These are phyloP conservation scores for Andrena flavipes DNA, from an alignment of 2,888 invertebrate genomes.

Conservation along the genomic window DNA sequence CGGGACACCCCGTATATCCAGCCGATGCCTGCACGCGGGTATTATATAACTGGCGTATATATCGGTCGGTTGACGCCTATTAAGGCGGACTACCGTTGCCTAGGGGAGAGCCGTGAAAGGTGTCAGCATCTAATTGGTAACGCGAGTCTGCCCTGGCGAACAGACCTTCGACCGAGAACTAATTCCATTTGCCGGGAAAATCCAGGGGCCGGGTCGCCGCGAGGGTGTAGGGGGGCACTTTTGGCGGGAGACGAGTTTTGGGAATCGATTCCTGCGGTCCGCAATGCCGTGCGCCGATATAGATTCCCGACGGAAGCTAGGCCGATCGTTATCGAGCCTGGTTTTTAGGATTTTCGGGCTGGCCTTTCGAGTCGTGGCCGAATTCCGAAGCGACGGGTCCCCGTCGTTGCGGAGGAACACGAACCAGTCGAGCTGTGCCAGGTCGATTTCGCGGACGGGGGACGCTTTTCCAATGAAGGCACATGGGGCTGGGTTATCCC, in stretches of 20 bases:
- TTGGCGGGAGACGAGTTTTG: slow-evolving; percentile 47
- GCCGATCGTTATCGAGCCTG: slow-evolving; percentile 53
- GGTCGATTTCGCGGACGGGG: slow-evolving; percentile 4
- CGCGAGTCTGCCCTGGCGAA: slow-evolving; percentile 46
- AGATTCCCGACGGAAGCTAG: slow-evolving; percentile 19
- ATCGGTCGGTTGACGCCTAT: not conserved
- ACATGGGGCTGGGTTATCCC: too few relatives aligned
- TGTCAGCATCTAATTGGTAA: slow-evolving; percentile 65
- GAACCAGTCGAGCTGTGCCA: not conserved
- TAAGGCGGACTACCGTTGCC: slow-evolving; percentile 14
- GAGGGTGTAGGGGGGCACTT: slow-evolving; percentile 12
- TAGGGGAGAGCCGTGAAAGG: slow-evolving; percentile 33
- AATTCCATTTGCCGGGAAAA: slow-evolving; percentile 56
- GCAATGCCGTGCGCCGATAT: slow-evolving; percentile 30
- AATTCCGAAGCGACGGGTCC: slow-evolving; percentile 5
- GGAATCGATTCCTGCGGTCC: slow-evolving; percentile 57
- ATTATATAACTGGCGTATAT: not conserved
- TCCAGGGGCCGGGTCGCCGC: slow-evolving; percentile 7
- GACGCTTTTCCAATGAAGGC: too few relatives aligned
- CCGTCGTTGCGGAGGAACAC: not conserved
- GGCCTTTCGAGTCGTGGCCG: not conserved
- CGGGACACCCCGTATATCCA: not conserved
- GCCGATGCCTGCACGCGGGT: not conserved
- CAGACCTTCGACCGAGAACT: slow-evolving; percentile 49
- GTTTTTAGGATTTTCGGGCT: slow-evolving; percentile 35